Evolutionary conservation across 1,140 invertebrate genomes (phyloP), one percentile per base, ranked within the genome.

Genomic region (Tribolium madens): DNA sequence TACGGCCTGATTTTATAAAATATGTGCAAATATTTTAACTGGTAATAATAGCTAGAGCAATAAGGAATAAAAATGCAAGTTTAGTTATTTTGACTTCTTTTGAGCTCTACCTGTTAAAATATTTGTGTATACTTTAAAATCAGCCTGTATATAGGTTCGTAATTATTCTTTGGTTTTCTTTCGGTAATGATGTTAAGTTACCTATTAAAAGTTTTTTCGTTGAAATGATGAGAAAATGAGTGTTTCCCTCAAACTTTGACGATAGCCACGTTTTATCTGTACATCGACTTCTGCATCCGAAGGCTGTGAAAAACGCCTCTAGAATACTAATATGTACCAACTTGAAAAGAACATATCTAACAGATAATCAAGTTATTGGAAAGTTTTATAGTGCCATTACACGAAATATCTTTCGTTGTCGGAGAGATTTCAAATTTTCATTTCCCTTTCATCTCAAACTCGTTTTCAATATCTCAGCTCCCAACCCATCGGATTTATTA

Each of bases 341-440:
- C 12, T 52, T 18, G 36, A 71, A 47, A 71, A 21, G 68, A 71
- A 72, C 50, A 72, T 72, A 72, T 72, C 69, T 46, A 71, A 46
- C 46, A 52, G 50, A 50, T 72, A 72, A 72, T 72, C 70, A 72
- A 72, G 70, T 72, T 72, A 72, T 72, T 31, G 70, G 70, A 72
- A 72, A 72, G 70, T 72, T 72, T 72, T 72, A 72, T 72, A 26
- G 47, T 18, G 68, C 68, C 68, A 71, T 71, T 71, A 71, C 68
- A 47, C 36, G 68, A 71, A 71, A 71, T 71, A 71, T 72, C 70
- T 52, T n/a, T 21, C 50, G 21, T 14, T 14, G 14, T 71, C n/a
- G 9, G 12, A 26, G 12, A 71, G 69, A 10, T 50, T 50, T 69
- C 68, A 18, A 71, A 71, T 71, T 71, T 71, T 47, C 52, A 18